phyloP scores from a whole-genome alignment of 2,888 invertebrate genomes.

The Caenorhabditis panamensis region DNA sequence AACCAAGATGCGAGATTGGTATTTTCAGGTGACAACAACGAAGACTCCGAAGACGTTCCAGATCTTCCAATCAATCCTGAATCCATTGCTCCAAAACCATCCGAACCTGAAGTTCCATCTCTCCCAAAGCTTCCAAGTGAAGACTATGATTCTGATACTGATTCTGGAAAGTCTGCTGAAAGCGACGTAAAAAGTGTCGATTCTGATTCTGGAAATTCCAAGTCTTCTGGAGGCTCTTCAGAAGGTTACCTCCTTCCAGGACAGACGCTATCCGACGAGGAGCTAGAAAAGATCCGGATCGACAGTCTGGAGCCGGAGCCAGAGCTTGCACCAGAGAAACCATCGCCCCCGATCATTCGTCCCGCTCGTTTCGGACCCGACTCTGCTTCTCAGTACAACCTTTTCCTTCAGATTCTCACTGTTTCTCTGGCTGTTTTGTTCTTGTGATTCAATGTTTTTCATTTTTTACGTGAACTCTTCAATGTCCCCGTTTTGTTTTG shows the following conservation, averaged over 20 bases:
- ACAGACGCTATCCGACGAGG: slow-evolving; percentile 24
- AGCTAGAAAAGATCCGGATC: slow-evolving; percentile 16
- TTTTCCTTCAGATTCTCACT: slow-evolving; percentile 19
- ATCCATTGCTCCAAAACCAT: slow-evolving; percentile 5
- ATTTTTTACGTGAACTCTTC: not conserved
- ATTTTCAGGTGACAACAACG: not conserved
- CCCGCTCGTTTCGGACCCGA: not conserved
- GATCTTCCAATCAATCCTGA: slow-evolving; percentile 15
- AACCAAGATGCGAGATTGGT: no score
- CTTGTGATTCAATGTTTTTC: not conserved
- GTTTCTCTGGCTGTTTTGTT: slow-evolving; percentile 19
- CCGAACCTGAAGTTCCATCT: slow-evolving; percentile 8
- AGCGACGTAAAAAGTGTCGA: no score
- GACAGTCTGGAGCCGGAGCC: slow-evolving; percentile 22
- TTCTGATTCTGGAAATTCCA: not conserved
- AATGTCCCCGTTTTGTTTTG: not conserved
- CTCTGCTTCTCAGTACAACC: slow-evolving; percentile 15
- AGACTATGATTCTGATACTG: not conserved
- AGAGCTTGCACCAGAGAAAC: not conserved
- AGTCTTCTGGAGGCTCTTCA: not conserved
- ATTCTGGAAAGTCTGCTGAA: not conserved
- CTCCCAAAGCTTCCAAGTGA: not conserved
- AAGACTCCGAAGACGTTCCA: not conserved
- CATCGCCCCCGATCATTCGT: not conserved
- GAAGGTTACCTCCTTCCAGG: slow-evolving; percentile 37